Base-by-base conservation (phyloP, 2,797 vertebrate species). In the Aldrovandia affinis region DNA sequence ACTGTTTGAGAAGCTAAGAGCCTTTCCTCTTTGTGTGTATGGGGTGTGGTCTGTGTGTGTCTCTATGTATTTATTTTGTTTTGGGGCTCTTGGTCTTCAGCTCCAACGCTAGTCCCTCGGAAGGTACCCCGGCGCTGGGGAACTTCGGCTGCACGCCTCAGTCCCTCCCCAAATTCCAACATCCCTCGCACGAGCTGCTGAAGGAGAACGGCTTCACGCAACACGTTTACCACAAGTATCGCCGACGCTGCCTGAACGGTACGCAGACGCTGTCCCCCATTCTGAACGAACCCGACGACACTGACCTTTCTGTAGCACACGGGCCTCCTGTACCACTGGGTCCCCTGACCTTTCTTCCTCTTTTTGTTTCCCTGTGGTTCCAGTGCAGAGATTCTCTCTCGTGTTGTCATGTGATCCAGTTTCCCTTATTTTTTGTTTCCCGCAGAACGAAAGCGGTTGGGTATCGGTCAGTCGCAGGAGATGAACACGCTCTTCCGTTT, bases 181-280 rank as follows among this genome's bases (percentile, higher is more conserved):
- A 99, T 86, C 98, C 98, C 59, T 99, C 98, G 0, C 98, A 99
- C 0, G 98, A 99, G 95, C 95, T 99, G 90, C 97, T 99, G 87
- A 99, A 99, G 94, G 98, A 99, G 92, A 99, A 99, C 0, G 98
- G 98, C 94, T 99, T 99, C 95, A 99, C 98, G 28, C 98, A 99
- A 93, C 98, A 99, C 0, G 98, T 99, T 88, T 99, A 99, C 95
- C 98, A 99, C 95, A 99, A 99, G 92, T 99, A 99, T 92, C 97
- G 98, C 89, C 96, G 98, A 89, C 97, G 98, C 94, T 99, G 98
- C 96, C 97, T 99, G 89, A 99, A 99, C 0, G 98, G 98, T 99
- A 89, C 86, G 93, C 85, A 15, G 12, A 3, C 1, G 39, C 12
- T 5, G 22, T 2, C 4, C 18, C 2, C 36, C 0, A 4, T 12